These are phyloP conservation scores for Leucophenga varia DNA, from an alignment of 1,140 invertebrate genomes.

Conservation along the genomic window DNA sequence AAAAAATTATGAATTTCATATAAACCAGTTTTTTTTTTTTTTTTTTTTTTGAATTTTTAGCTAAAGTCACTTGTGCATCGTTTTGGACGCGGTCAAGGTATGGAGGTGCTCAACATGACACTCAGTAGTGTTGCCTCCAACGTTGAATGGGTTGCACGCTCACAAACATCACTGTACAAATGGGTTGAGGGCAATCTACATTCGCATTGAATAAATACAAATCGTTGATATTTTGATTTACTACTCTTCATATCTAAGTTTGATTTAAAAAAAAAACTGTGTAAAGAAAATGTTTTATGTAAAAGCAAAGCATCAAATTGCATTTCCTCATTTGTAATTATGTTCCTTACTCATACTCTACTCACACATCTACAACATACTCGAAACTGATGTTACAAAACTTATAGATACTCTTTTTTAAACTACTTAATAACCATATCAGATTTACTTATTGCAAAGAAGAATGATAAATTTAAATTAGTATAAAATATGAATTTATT, in stretches of 20 bases:
- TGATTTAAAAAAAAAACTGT: too few species aligned
- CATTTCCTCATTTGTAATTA: slow-evolving; percentile 45
- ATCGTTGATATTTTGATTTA: background rate
- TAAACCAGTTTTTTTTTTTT: too few species aligned
- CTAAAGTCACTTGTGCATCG: slow-evolving; percentile 53
- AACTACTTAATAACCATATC: slow-evolving; percentile 6
- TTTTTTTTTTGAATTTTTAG: slow-evolving; percentile 13
- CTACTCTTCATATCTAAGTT: too few species aligned
- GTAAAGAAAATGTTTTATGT: too few species aligned
- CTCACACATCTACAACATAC: slow-evolving; percentile 17
- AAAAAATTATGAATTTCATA: too few species aligned
- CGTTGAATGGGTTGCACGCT: slow-evolving; percentile 54
- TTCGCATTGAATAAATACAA: slow-evolving; percentile 31
- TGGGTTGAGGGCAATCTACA: slow-evolving; percentile 53
- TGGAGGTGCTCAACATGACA: slow-evolving; percentile 54
- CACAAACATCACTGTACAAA: slow-evolving; percentile 51
- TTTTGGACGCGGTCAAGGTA: slow-evolving; percentile 52
- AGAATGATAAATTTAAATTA: too few species aligned
- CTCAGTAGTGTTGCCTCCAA: slow-evolving; percentile 54
- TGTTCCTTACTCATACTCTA: slow-evolving; percentile 35
- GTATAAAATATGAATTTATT: too few species aligned
- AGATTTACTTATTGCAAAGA: slow-evolving; percentile 23
- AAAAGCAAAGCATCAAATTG: too few species aligned
- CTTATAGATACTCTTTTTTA: too few species aligned
- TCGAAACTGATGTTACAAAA: too few species aligned